Conservation (phyloP, 2,113 vertebrate genomes). For the Daubentonia madagascariensis region DNA sequence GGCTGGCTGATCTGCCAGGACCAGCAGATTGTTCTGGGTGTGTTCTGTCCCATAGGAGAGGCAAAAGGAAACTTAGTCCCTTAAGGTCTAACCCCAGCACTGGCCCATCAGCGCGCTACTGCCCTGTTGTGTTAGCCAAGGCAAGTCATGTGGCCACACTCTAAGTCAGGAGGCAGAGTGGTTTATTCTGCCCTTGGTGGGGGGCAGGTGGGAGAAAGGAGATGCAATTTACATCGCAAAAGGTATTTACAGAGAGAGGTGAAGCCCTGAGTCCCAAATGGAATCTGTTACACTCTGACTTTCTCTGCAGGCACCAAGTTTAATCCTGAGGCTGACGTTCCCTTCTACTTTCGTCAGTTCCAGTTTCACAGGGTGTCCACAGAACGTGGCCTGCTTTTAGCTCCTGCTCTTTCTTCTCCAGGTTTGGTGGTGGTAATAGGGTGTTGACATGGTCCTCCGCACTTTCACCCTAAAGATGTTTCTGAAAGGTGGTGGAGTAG, state of each 20-base stretch:
- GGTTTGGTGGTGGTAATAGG: neutral
- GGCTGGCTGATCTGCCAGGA: neutral
- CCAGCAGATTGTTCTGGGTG: neutral
- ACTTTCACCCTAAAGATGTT: neutral
- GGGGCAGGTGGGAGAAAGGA: rapidly evolving
- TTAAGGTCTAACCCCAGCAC: neutral
- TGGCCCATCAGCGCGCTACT: neutral
- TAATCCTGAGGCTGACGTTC: rapidly evolving
- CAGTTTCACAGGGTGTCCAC: neutral
- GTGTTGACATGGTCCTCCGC: rapidly evolving
- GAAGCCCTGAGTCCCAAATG: neutral
- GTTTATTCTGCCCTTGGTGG: rapidly evolving
- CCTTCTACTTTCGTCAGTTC: rapidly evolving
- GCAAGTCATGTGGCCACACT: rapidly evolving
- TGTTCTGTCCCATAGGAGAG: neutral
- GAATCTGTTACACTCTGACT: rapidly evolving
- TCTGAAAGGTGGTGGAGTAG: neutral
- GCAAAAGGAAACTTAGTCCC: neutral
- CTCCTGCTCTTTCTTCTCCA: neutral
- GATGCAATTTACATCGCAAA: rapidly evolving
- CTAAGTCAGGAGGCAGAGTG: neutral
- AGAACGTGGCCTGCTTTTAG: neutral
- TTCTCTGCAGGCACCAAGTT: neutral
- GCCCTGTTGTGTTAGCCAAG: neutral
- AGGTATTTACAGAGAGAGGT: rapidly evolving